These are phyloP conservation scores for Oplegnathus fasciatus DNA, from an alignment of 2,113 vertebrate genomes.

Conservation along the genomic window DNA sequence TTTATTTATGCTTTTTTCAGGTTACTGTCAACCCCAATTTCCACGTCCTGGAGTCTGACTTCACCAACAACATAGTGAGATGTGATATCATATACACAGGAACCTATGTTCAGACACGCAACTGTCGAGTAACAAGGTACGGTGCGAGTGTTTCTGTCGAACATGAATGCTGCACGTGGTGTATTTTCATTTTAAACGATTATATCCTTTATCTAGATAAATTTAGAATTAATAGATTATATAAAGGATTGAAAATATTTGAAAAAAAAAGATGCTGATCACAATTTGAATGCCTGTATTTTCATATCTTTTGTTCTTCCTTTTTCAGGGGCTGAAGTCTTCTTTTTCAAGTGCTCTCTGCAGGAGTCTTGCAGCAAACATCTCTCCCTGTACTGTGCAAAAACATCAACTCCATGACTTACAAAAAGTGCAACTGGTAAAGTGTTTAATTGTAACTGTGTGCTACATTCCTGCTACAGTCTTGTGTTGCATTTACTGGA, in stretches of 20 bases:
- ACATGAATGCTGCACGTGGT: no score
- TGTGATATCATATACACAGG: slow-evolving; percentile 89
- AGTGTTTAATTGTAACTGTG: slow-evolving; percentile 9
- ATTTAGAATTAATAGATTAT: neutral
- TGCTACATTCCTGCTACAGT: neutral
- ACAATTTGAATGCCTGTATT: neutral
- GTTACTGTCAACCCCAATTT: slow-evolving; percentile 88
- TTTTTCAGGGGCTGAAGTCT: slow-evolving; percentile 64
- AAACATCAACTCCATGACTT: slow-evolving; percentile 6
- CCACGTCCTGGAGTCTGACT: slow-evolving; percentile 86
- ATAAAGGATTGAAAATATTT: neutral
- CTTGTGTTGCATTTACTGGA: slow-evolving; percentile 30
- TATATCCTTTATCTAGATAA: neutral
- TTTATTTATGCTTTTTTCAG: slow-evolving; percentile 61
- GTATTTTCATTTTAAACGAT: neutral
- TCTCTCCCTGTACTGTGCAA: slow-evolving; percentile 9
- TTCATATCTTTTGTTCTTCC: slow-evolving; percentile 11
- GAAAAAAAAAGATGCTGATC: neutral
- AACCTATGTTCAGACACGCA: slow-evolving; percentile 84
- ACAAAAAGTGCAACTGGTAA: slow-evolving; percentile 22
- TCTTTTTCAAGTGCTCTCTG: neutral
- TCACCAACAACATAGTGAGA: slow-evolving; percentile 87
- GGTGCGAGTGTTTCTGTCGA: neutral
- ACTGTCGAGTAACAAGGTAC: slow-evolving; percentile 86
- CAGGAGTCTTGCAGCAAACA: slow-evolving; percentile 15